Evolutionary conservation across 2,888 invertebrate genomes (phyloP).

Genomic region (Trissoscelio sp.): DNA sequence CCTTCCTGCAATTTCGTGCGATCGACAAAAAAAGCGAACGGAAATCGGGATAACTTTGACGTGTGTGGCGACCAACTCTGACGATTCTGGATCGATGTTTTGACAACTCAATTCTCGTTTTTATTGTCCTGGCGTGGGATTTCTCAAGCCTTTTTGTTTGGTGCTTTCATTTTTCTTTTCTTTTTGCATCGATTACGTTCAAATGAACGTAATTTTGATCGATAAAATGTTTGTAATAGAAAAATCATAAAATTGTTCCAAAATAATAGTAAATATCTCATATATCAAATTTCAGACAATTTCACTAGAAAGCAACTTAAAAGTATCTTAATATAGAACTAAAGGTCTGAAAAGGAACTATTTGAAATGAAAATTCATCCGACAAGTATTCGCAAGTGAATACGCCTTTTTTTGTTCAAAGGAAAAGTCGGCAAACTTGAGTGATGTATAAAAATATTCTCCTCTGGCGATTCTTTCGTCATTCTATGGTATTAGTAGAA

Average conservation of each 20-base stretch:
- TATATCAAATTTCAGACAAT: background rate
- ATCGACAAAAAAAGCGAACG: conserved; percentile 43
- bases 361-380: conserved; percentile 24
- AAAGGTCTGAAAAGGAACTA: conserved; percentile 9
- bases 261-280: background rate
- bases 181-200: too few species aligned
- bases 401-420: conserved; percentile 6
- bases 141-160: too few species aligned
- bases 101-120: conserved; percentile 41
- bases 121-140: conserved; percentile 30
- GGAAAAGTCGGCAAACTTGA: conserved; percentile 12
- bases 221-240: too few species aligned
- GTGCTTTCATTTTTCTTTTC: too few species aligned
- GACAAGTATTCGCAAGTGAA: conserved; percentile 13
- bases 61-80: conserved; percentile 45
- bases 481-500: conserved; percentile 32
- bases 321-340: conserved; percentile 21
- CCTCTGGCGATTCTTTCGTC: background rate
- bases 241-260: too few species aligned
- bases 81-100: conserved; percentile 61
- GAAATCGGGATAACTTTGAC: conserved; percentile 58
- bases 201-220: too few species aligned
- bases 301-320: conserved; percentile 8
- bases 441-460: conserved; percentile 21
- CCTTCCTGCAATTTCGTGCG: conserved; percentile 33